Evolutionary conservation across 2,113 vertebrate species (phyloP), one percentile per base, ranked within the genome.

Genomic region (Caloenas nicobarica): DNA sequence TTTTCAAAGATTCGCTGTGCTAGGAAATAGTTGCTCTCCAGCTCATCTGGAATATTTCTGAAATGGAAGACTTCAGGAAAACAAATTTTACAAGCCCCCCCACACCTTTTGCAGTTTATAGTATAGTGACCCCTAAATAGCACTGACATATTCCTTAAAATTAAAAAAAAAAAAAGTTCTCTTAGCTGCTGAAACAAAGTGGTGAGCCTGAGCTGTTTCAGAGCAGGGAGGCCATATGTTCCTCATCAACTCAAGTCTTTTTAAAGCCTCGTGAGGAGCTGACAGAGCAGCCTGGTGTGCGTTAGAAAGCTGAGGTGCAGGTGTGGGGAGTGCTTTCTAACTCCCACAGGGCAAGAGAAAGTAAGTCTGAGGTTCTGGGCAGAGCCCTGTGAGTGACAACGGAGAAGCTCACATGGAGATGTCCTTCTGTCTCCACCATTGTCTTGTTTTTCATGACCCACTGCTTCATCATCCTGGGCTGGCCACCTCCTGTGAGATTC

Each of bases 31-130:
- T 51, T 93, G 42, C 29, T 88, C 42, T 94, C 44, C 54, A 77
- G 66, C 69, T 94, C 66, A 79, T 72, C 74, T 71, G 60, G 60
- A 81, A 56, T 93, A 74, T 66, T 86, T 94, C 71, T 78, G 81
- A 73, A 95, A 93, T 31, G 5, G 16, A 89, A 92, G n/a, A 62
- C 33, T 76, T 62, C 6, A 58, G 60, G 42, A 68, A 83, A 94
- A 78, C 14, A 71, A 33, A 81, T 56, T 72, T 86, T 80, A 36
- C n/a, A 79, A 72, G 16, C 7, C 3, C 3, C 5, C 11, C 8
- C 10, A n/a, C 3, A 15, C 54, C 9, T 4, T 72, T 46, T 86
- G 76, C 51, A 74, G 25, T 56, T 88, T 38, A 9, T 46, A 24
- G 19, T 50, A n/a, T 62, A 46, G 34, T 74, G 69, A 81, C 42